These are phyloP conservation scores for Leptinotarsa rubiginosa DNA, from an alignment of 2,888 invertebrate species.

Conservation along the genomic window DNA sequence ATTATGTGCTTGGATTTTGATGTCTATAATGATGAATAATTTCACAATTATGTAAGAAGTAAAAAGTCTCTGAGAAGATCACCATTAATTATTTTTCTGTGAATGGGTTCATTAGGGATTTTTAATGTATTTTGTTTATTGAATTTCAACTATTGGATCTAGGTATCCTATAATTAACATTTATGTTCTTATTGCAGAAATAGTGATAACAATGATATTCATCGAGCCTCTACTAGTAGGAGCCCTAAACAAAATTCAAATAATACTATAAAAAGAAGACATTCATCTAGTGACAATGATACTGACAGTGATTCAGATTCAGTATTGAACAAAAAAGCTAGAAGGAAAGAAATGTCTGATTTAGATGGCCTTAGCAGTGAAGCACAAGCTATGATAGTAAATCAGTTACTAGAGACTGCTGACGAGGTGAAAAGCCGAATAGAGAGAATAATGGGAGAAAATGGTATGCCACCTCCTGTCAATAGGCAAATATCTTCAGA, in stretches of 20 bases:
- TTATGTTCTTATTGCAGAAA: neutral
- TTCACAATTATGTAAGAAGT: no score
- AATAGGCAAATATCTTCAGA: neutral
- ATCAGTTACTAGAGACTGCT: conserved; percentile 32
- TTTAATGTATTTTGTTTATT: no score
- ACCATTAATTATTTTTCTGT: no score
- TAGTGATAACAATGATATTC: neutral
- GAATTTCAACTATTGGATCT: no score
- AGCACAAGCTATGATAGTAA: conserved; percentile 29
- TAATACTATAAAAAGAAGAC: conserved; percentile 15
- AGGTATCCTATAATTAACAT: neutral
- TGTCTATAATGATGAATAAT: neutral
- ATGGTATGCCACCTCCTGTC: conserved; percentile 17
- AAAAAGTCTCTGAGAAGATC: no score
- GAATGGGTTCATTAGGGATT: no score
- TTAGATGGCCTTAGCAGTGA: conserved; percentile 29
- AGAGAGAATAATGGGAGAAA: conserved; percentile 34
- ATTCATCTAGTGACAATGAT: conserved; percentile 12
- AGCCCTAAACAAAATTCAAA: neutral
- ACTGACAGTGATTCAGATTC: conserved; percentile 21
- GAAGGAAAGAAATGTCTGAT: neutral
- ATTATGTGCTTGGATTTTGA: neutral
- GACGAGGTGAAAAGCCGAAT: conserved; percentile 34
- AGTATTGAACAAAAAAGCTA: conserved; percentile 18
- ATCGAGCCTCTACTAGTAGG: neutral